Conservation (phyloP, 2,797 vertebrate species). For the Paratrypauchen microcephalus region DNA sequence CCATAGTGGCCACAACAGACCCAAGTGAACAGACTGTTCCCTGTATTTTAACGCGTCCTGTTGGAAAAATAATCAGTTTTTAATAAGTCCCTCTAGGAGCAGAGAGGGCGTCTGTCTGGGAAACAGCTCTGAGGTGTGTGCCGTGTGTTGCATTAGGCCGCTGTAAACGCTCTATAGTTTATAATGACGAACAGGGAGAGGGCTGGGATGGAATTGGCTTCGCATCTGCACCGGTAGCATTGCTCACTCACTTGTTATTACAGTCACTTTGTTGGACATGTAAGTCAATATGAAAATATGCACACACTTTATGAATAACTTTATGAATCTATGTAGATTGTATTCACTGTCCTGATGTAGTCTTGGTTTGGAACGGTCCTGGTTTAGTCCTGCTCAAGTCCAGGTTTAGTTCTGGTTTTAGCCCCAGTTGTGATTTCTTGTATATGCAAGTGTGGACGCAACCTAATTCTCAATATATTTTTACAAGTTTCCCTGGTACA, state of each 20-base stretch:
- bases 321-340: no score
- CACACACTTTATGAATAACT: no score
- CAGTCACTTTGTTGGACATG: no score
- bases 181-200: constrained; percentile 42
- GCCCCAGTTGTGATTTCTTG: no score
- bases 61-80: constrained; percentile 72
- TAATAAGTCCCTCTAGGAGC: constrained; percentile 78
- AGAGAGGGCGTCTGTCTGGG: constrained; percentile 57
- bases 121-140: constrained; percentile 45
- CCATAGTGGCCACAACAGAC: constrained; percentile 50
- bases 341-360: no score
- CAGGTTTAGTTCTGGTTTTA: no score
- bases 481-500: no score
- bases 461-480: no score
- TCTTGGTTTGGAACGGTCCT: no score
- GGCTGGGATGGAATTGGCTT: not conserved
- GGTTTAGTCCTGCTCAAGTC: no score
- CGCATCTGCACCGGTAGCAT: not conserved
- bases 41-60: constrained; percentile 67
- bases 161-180: constrained; percentile 38
- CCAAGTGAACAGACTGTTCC: constrained; percentile 69
- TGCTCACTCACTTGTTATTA: not conserved
- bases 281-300: no score
- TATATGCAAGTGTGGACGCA: no score
- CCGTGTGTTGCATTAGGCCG: constrained; percentile 56